Evolutionary conservation across 2,888 invertebrate genomes (phyloP).

Genomic region (Podabrus alpinus): DNA sequence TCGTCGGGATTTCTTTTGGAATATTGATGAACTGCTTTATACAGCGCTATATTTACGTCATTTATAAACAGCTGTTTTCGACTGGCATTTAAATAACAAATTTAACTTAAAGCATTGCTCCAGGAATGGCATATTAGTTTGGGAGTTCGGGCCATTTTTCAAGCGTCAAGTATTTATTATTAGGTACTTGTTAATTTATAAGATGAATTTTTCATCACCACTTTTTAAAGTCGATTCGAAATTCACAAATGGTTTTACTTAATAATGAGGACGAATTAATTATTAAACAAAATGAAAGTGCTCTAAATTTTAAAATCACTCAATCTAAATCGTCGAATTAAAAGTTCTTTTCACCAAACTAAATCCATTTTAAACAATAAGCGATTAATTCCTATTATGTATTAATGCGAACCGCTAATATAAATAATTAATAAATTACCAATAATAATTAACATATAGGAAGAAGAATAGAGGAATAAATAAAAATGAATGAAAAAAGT

Average conservation of each 20-base stretch:
- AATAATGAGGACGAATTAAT: background rate
- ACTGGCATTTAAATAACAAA: background rate
- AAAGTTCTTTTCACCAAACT: background rate
- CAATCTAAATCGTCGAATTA: background rate
- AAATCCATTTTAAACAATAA: background rate
- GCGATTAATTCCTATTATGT: too few relatives aligned
- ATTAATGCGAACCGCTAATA: too few relatives aligned
- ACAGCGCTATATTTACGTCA: background rate
- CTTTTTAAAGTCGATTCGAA: background rate
- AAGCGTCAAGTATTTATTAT: background rate
- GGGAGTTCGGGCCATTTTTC: background rate
- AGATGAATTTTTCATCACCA: background rate
- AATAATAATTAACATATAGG: too few relatives aligned
- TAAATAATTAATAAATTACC: too few relatives aligned
- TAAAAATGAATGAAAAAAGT: too few relatives aligned
- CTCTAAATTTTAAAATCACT: background rate
- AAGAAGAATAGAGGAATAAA: too few relatives aligned
- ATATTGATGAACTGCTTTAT: background rate
- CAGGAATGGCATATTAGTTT: background rate
- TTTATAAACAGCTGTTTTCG: background rate
- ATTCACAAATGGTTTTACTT: background rate
- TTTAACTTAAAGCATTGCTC: background rate
- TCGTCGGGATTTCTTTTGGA: background rate
- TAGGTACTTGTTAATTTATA: background rate
- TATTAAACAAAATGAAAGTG: background rate